Percentiles rank a stretch among this genome's conserved stretches.
Conservation (phyloP, 2,797 vertebrate species). For the Atherinosoma microstoma region DNA sequence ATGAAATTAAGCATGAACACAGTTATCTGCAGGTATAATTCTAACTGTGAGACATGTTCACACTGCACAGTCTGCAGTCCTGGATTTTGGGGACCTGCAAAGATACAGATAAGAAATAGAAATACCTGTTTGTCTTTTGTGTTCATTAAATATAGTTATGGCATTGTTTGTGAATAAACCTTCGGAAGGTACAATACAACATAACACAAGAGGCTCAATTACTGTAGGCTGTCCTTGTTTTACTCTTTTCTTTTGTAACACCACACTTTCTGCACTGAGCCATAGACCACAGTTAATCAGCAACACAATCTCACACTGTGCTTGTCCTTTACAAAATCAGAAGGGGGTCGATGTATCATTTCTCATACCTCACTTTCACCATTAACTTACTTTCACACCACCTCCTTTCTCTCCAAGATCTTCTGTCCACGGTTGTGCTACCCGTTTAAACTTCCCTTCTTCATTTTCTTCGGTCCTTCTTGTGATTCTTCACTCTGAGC, state of each 20-base stretch:
- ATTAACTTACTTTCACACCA: conserved; percentile 50
- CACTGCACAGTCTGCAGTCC: conserved; percentile 49
- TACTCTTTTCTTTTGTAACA: conserved; percentile 71
- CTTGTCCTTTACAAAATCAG: conserved; percentile 73
- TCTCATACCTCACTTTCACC: conserved; percentile 54
- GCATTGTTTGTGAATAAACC: conserved; percentile 74
- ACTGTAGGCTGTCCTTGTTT: conserved; percentile 69
- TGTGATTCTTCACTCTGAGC: conserved; percentile 77
- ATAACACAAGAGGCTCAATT: conserved; percentile 77
- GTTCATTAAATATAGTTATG: conserved; percentile 59
- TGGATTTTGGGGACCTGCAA: conserved; percentile 47
- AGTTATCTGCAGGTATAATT: conserved; percentile 34
- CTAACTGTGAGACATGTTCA: conserved; percentile 24
- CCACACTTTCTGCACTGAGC: conserved; percentile 74
- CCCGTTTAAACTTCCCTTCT: conserved; percentile 69
- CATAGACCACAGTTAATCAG: conserved; percentile 72
- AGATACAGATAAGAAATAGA: conserved; percentile 59
- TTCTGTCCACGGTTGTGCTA: conserved; percentile 70
- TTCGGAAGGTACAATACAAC: conserved; percentile 80
- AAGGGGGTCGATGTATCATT: conserved; percentile 55
- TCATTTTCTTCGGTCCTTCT: conserved; percentile 58
- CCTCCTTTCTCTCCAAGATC: conserved; percentile 46
- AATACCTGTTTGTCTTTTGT: conserved; percentile 50
- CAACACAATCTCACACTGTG: conserved; percentile 79
- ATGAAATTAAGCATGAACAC: conserved; percentile 41